phyloP scores from a whole-genome alignment of 2,797 vertebrate genomes.

The Crocodylus rhombifer region DNA sequence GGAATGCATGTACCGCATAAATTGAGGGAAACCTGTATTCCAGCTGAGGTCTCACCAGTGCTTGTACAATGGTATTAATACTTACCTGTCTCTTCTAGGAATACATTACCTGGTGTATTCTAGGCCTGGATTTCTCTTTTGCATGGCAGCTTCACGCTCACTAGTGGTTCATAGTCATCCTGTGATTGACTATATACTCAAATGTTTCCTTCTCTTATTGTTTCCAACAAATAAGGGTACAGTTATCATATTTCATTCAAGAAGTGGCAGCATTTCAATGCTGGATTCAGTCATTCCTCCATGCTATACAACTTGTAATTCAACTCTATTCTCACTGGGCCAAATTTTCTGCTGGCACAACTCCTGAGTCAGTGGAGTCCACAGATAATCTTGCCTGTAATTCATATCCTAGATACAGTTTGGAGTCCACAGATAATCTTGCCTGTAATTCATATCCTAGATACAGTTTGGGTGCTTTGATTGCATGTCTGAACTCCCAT shows the following conservation, averaged over 20 bases:
- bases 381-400: rapidly evolving
- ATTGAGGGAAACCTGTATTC: too few species aligned
- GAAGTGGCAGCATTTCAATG: background rate
- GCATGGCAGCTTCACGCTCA: too few species aligned
- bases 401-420: background rate
- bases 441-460: background rate
- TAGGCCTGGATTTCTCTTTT: too few species aligned
- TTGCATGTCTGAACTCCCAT: background rate
- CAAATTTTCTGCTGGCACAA: background rate
- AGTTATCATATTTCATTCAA: background rate
- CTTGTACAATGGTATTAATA: too few species aligned
- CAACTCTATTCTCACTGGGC: background rate
- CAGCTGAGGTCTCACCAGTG: too few species aligned
- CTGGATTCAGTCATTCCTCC: background rate
- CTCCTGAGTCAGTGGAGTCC: rapidly evolving
- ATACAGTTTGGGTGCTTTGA: background rate
- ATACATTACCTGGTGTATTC: too few species aligned
- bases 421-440: rapidly evolving
- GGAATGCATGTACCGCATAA: too few species aligned
- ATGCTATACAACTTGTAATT: background rate
- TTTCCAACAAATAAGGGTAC: too few species aligned
- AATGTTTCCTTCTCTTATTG: background rate
- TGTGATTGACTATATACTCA: too few species aligned
- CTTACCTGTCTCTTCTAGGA: too few species aligned
- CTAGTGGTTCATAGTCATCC: too few species aligned